Conservation (phyloP, 2,797 vertebrate genomes). For the Falco cherrug region DNA sequence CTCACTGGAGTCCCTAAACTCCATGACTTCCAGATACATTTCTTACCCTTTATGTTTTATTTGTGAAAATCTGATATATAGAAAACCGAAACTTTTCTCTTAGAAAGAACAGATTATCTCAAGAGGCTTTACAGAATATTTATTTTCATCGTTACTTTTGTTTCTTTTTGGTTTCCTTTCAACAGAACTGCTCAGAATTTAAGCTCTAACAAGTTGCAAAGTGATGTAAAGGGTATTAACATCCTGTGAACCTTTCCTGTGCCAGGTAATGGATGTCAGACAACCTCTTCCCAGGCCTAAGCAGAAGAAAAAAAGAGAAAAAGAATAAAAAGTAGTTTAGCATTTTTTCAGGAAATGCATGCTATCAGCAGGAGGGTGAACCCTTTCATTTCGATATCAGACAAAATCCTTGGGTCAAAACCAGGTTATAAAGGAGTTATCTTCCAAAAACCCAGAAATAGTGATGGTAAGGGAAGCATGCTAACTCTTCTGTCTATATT, state of each 20-base stretch:
- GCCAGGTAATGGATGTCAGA: not conserved
- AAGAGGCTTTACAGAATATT: not conserved
- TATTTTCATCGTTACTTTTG: conserved; percentile 5
- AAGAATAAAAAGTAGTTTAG: not conserved
- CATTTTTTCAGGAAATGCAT: not conserved
- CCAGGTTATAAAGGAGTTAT: not conserved
- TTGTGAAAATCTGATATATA: not conserved
- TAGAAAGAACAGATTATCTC: not conserved
- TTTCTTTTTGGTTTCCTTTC: not conserved
- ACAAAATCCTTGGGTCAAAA: not conserved
- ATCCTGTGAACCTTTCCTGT: not conserved
- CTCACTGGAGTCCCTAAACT: not conserved
- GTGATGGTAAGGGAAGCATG: not conserved
- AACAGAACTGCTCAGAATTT: not conserved
- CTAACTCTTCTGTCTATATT: not conserved
- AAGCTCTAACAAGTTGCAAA: not conserved
- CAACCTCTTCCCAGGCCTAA: not conserved
- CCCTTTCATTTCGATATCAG: not conserved
- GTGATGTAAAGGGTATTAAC: not conserved
- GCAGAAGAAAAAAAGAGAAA: not conserved
- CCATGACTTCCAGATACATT: not conserved
- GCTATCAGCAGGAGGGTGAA: not conserved
- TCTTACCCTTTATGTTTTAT: not conserved
- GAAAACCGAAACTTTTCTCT: not conserved
- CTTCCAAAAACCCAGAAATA: not conserved